Evolutionary conservation across 2,113 vertebrate species (phyloP), one percentile per base, ranked within the genome.

Genomic region (Phycodurus eques): DNA sequence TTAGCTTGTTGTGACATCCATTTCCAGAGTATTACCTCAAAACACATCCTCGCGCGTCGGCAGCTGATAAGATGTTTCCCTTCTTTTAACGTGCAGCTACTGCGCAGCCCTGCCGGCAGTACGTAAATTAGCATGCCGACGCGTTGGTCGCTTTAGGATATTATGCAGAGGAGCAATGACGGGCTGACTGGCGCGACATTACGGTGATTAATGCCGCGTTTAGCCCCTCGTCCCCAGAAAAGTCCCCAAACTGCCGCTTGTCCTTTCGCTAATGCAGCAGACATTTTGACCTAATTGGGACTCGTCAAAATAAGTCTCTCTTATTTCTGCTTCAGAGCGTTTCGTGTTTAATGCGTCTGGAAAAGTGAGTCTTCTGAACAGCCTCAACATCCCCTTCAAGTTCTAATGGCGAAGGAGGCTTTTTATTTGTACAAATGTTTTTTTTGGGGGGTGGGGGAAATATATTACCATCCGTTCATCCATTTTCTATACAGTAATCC

Each of bases 231-330:
- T 75, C 78, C 35, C 78, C 76, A 73, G 83, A 81, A 83, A 82
- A 83, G 80, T 87, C 85, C 84, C 67, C 68, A 88, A 87, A 78
- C 80, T 84, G 82, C 74, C 79, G 77, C 73, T 76, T 79, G 84
- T 85, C 85, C 86, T 90, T 88, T 80, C 65, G 78, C 83, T 86
- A 83, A 84, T 78, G 80, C 74, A 80, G 74, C 78, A 80, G 75
- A 77, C 81, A 69, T 69, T 85, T 85, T 88, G 83, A 88, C 86
- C 88, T 91, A 89, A 93, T 90, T 89, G 84, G 80, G 81, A 88
- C 76, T 83, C 83, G 73, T 75, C 81, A 82, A 77, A 72, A 77
- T 47, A 77, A 88, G 80, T 83, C 75, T 66, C 71, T 15, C 86
- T 79, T 68, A 84, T 90, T 91, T 80, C 80, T 77, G 83, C 82